Base-by-base conservation (phyloP, 2,888 invertebrate genomes). In the Drosophila pegasa region DNA sequence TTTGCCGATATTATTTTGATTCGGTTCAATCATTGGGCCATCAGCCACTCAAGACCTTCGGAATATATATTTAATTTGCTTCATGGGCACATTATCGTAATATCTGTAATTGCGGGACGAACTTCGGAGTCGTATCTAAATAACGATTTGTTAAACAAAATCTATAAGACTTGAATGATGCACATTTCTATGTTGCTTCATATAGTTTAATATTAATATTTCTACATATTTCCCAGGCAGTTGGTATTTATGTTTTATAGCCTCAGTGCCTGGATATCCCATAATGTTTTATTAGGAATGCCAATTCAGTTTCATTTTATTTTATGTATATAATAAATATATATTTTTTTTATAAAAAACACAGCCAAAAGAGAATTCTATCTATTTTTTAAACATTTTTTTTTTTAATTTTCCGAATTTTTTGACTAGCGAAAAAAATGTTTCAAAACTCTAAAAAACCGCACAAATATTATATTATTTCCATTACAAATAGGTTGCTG, bases 1-100 rank as follows among this genome's bases (percentile, higher is more conserved):
- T 65, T 75, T 66, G 69, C 38, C 63, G 61, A 73, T 81, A 75
- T 81, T 81, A 75, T 81, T 87, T 73, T 87, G 71, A 78, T 83
- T 78, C 71, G 71, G 66, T 68, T 50, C 57, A 74, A 78, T 78
- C 56, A 64, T 48, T 70, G 61, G 69, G 66, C 22, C 72, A 65
- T 56, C 56, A 33, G 20, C 20, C 10, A 48, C 20, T 48, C 14
- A 20, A 20, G 48, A 3, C 20, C n/a, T 22, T 5, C 31, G 7
- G 33, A 20, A 48, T 31, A n/a, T 31, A n/a, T 20, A 48, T 48
- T 48, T 31, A 31, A 31, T 31, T 48, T 14, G 20, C 31, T 33
- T 31, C 20, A 20, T 33, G 48, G 20, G 14, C 48, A n/a, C 31
- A 48, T 48, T 45, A 29, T 12, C 12, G 12, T 27, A 27, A 27